Base-by-base conservation (phyloP, 37 sponge, comb jelly and placozoan species). In the Theonella swinhoei region DNA sequence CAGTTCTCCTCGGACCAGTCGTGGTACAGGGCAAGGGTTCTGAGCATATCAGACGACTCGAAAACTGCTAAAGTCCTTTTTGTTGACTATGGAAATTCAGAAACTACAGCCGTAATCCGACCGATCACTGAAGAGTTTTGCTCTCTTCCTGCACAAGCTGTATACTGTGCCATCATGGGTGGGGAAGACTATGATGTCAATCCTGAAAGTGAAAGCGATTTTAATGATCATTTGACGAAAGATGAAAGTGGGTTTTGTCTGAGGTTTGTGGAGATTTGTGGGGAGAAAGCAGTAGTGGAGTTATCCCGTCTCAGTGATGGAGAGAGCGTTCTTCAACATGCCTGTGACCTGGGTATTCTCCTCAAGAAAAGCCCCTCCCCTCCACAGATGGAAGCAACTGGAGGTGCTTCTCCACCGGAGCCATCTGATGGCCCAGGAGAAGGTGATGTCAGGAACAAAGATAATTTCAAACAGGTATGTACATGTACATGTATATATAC, bases 61-160 rank as follows among this genome's bases (percentile, higher is more conserved):
- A 62, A 74, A 17, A 35, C 17, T 0, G 60, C 64, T 37, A 37
- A 70, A 29, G 91, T 94, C 17, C 62, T 32, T 17, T 95, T 82
- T 58, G 80, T 95, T 35, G 95, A 95, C 61, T 94, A 94, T 76
- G 94, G 94, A 30, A 94, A 94, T 47, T 58, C 72, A 22, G 94
- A 90, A 42, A 22, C 25, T 1, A n/a, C 22, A 0, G 38, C 1
- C 23, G 5, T 37, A 1, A 61, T 89, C 7, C 8, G 43, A 28
- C 39, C 66, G 22, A 36, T 93, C 24, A 1, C 54, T 23, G 41
- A 29, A 4, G 70, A 83, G 23, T 81, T 77, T 58, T 30, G 71
- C 42, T 8, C 1, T 5, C 78, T 83, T 3, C 94, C 94, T 23
- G 42, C 54, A 31, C 87, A 85, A 39, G 94, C 91, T 2, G 42